Percentiles rank a stretch among this genome's conserved stretches.
Conservation (phyloP, 1,140 invertebrate genomes). For the Steinernema khuongi region DNA sequence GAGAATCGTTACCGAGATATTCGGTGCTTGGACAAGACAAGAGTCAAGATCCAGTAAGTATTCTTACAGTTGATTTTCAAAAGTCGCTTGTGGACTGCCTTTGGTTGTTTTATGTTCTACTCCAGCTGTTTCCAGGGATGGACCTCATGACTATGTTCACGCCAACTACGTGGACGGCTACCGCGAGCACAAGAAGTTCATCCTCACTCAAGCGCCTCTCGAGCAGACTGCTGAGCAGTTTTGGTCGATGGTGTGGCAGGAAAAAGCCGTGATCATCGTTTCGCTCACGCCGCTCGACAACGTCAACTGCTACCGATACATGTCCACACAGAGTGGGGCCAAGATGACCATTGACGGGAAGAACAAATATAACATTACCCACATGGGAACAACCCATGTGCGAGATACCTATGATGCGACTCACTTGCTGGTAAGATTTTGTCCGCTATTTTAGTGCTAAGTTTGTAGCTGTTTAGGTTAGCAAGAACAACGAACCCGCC, state of each 20-base stretch:
- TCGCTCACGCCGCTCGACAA: conserved; percentile 32
- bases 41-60: conserved; percentile 33
- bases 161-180: conserved; percentile 45
- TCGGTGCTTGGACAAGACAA: conserved; percentile 30
- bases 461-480: conserved; percentile 4
- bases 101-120: not conserved
- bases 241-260: conserved; percentile 43
- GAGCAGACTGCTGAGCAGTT: conserved; percentile 38
- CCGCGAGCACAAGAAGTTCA: conserved; percentile 41
- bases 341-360: conserved; percentile 20
- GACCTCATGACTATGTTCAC: conserved; percentile 40
- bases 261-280: conserved; percentile 32
- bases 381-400: conserved; percentile 32
- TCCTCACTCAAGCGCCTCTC: conserved; percentile 40
- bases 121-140: conserved; percentile 18
- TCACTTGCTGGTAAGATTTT: conserved; percentile 33
- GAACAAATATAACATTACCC: conserved; percentile 26
- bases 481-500: conserved; percentile 23
- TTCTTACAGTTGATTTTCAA: too few species aligned
- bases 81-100: too few species aligned
- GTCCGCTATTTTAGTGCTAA: not conserved
- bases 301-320: conserved; percentile 28
- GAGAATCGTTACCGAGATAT: conserved; percentile 42
- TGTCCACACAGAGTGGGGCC: conserved; percentile 27
- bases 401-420: conserved; percentile 41